Percentiles rank a stretch among this genome's conserved stretches.
These are phyloP conservation scores for Panulirus ornatus DNA, from an alignment of 1,140 invertebrate species.

Conservation along the genomic window DNA sequence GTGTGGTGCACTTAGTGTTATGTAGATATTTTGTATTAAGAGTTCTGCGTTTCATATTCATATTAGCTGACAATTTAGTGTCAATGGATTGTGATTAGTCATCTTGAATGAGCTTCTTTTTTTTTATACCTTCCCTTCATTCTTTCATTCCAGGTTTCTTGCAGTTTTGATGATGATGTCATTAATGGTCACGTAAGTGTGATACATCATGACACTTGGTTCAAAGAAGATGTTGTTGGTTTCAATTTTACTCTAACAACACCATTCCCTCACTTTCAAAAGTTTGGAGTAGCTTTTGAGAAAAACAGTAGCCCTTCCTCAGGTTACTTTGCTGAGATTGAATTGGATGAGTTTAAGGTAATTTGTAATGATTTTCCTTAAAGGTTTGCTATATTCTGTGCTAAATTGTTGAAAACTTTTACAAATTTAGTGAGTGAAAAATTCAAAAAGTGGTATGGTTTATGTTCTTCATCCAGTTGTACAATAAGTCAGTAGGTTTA, in stretches of 20 bases:
- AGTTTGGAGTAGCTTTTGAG: background rate
- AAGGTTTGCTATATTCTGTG: background rate
- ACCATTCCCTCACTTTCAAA: slow-evolving; percentile 7
- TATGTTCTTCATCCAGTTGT: no score
- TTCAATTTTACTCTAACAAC: slow-evolving; percentile 37
- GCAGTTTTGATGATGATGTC: background rate
- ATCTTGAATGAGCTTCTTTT: no score
- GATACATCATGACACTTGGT: background rate
- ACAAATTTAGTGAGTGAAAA: no score
- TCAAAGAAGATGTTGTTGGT: background rate
- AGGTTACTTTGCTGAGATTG: slow-evolving; percentile 10
- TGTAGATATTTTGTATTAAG: no score
- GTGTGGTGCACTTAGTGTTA: no score
- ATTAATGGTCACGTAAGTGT: slow-evolving; percentile 6
- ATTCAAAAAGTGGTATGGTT: no score
- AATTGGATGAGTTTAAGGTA: slow-evolving; percentile 49
- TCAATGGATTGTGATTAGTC: no score
- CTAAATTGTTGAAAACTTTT: no score
- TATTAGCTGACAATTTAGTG: no score
- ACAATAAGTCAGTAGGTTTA: background rate
- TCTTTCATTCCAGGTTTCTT: slow-evolving; percentile 16
- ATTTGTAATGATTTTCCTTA: background rate
- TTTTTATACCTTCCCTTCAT: no score
- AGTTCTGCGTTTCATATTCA: no score
- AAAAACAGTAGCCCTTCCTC: background rate